Evolutionary conservation across 2,888 invertebrate genomes (phyloP), one percentile per base, ranked within the genome.

Genomic region (Cepaea hortensis): DNA sequence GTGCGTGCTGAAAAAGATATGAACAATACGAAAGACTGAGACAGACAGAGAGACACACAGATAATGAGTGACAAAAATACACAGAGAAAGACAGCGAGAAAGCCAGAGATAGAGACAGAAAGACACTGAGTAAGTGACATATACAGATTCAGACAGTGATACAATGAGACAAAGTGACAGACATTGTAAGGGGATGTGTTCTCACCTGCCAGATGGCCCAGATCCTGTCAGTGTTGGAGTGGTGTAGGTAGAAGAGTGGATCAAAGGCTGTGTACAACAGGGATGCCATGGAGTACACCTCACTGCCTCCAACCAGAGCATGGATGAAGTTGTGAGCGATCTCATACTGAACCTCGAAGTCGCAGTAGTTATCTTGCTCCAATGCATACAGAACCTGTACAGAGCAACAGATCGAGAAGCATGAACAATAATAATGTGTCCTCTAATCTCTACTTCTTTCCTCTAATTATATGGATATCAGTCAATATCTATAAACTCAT

Each of bases 241-340:
- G 83, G 48, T 87, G 82, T 9, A 82, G 86, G 70, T 65, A 76
- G 61, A 86, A 82, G 20, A 86, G 62, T 3, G 81, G 81, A 18
- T 81, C 81, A 48, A 85, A 81, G 6, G 80, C 81, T n/a, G 85
- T 81, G 76, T 81, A 81, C 50, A 62, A 5, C 13, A 86, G 82
- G 3, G 86, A 81, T 11, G 89, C 87, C 90, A 90, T 90, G 55
- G 89, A 89, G 84, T 88, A 89, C 3, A 62, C 73, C 65, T 89
- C 87, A 68, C 46, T 84, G 18, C 90, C 90, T 11, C 90, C 90
- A 13, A 90, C 89, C 23, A 89, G 77, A 2, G 88, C 89, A 83
- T 90, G 89, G 86, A 90, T 89, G 62, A 83, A 85, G 86, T 90
- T 90, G 85, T 90, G 90, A 46, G 89, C 88, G 68, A 90, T 88